These are phyloP conservation scores for Lepidurus packardi DNA, from an alignment of 1,140 invertebrate genomes.

Conservation along the genomic window DNA sequence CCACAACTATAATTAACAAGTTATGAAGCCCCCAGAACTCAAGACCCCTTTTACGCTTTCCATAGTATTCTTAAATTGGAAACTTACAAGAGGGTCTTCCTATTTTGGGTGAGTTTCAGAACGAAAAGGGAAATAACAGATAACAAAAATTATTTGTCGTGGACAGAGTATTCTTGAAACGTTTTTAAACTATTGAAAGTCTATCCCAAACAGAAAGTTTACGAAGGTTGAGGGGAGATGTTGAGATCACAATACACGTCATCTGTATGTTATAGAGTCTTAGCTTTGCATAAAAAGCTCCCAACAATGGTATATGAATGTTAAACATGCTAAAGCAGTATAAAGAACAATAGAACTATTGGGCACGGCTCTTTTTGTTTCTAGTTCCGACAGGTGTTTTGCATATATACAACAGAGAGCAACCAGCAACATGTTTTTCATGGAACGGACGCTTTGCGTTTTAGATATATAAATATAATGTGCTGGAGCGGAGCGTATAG, in stretches of 20 bases:
- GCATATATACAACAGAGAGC: background rate
- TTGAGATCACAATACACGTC: background rate
- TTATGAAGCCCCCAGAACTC: slow-evolving; percentile 8
- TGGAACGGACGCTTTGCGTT: too few relatives aligned
- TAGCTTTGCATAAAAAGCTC: background rate
- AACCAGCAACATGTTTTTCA: background rate
- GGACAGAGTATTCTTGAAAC: too few relatives aligned
- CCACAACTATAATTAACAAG: slow-evolving; percentile 19
- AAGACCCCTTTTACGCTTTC: background rate
- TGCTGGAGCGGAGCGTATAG: background rate
- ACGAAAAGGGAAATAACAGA: too few relatives aligned
- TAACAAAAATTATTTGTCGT: too few relatives aligned
- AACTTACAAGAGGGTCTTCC: background rate
- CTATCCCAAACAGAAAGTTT: background rate
- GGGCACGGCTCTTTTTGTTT: slow-evolving; percentile 21
- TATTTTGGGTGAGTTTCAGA: background rate
- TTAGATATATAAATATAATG: background rate
- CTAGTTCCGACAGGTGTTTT: slow-evolving; percentile 16
- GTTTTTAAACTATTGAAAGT: background rate
- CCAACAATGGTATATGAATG: slow-evolving; percentile 22
- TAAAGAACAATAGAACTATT: slow-evolving; percentile 6
- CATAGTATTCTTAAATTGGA: background rate
- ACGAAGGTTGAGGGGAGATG: background rate
- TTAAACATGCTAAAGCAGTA: slow-evolving; percentile 3
- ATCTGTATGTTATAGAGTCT: background rate